Percentiles rank a stretch among this genome's conserved stretches.
Evolutionary conservation across 2,113 vertebrate species (phyloP).

Genomic region (Rhabdomys dilectus): DNA sequence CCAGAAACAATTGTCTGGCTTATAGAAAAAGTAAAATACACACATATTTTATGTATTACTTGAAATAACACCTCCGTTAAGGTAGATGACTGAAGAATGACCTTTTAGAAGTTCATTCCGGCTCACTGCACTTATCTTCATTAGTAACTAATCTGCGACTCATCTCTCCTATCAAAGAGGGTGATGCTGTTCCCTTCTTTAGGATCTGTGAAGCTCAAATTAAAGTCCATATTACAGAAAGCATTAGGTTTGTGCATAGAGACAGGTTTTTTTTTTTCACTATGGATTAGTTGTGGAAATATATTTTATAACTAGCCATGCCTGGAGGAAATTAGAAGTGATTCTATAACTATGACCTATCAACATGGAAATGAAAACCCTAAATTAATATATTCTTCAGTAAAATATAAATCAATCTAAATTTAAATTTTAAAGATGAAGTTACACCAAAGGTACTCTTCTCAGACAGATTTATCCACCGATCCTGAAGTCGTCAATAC

Average conservation of each 20-base stretch:
- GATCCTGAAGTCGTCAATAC: not conserved
- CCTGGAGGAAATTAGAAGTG: constrained; percentile 38
- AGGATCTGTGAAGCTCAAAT: not conserved
- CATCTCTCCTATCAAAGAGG: constrained; percentile 41
- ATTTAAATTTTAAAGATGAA: constrained; percentile 37
- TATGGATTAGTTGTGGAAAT: constrained; percentile 3
- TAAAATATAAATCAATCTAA: constrained; percentile 25
- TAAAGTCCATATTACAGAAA: constrained; percentile 23
- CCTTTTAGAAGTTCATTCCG: constrained; percentile 42
- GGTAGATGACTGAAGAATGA: constrained; percentile 47
- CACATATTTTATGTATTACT: not conserved
- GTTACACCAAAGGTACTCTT: not conserved
- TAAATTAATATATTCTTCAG: not conserved
- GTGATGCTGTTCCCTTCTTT: not conserved
- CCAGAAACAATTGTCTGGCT: not conserved
- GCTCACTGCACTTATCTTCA: constrained; percentile 9
- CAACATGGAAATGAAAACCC: constrained; percentile 12
- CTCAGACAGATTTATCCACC: not conserved
- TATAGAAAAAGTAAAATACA: not conserved
- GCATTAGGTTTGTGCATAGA: constrained; percentile 21
- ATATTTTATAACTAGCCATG: constrained; percentile 30
- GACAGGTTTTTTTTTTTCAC: constrained; percentile 2
- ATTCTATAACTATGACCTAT: not conserved
- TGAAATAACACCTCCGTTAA: constrained; percentile 2
- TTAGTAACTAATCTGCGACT: constrained; percentile 43